Evolutionary conservation across 64 coral and sea anemone species (phyloP).

Genomic region (Hydrozoanthus tunicans): DNA sequence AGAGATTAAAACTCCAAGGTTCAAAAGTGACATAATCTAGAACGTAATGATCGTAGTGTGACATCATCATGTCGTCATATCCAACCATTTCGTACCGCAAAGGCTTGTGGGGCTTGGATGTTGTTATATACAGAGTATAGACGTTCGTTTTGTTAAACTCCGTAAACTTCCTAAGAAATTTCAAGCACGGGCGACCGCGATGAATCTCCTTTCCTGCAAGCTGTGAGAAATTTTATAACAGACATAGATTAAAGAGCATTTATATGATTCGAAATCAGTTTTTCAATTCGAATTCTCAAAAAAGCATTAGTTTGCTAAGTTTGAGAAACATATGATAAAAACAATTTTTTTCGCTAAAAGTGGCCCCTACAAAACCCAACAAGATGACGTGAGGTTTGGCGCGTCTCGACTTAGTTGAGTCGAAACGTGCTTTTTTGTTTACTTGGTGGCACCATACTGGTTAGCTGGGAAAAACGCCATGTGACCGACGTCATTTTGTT

Average conservation of each 20-base stretch:
- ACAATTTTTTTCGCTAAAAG: too few relatives aligned
- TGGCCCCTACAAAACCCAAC: too few relatives aligned
- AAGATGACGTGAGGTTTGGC: too few relatives aligned
- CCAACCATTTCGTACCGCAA: slow-evolving; percentile 54
- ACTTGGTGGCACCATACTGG: too few relatives aligned
- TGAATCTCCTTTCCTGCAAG: slow-evolving; percentile 54
- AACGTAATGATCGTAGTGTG: slow-evolving; percentile 55
- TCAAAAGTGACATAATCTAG: slow-evolving; percentile 47
- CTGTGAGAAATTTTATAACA: background rate
- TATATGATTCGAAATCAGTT: background rate
- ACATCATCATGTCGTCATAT: slow-evolving; percentile 49
- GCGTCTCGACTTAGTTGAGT: too few relatives aligned
- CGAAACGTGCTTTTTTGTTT: too few relatives aligned
- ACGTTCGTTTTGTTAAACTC: slow-evolving; percentile 46
- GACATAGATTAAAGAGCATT: background rate
- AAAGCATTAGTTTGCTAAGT: too few relatives aligned
- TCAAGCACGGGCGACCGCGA: slow-evolving; percentile 52
- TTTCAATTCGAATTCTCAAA: too few relatives aligned
- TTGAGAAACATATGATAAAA: too few relatives aligned
- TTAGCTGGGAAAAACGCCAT: too few relatives aligned
- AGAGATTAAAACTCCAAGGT: slow-evolving; percentile 35
- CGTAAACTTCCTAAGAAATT: slow-evolving; percentile 37
- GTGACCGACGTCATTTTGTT: too few relatives aligned
- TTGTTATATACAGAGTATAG: slow-evolving; percentile 45
- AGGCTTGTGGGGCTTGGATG: slow-evolving; percentile 43